A percentile compares a stretch with the other conserved stretches of the same genome.
Evolutionary conservation across 2,888 invertebrate genomes (phyloP).

Genomic region (Saturnia japonica): DNA sequence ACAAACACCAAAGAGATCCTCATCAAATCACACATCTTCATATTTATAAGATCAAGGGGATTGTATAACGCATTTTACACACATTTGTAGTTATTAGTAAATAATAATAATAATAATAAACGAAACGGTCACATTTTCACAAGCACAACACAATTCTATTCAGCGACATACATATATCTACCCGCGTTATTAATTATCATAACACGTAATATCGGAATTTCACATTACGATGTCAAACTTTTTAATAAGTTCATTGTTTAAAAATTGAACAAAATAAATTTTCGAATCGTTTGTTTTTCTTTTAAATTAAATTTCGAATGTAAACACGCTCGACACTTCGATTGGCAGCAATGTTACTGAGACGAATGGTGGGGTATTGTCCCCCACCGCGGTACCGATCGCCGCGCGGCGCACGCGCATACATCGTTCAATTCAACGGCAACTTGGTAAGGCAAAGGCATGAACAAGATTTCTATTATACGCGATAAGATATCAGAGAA

Average conservation of each 20-base stretch:
- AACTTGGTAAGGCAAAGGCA: slow-evolving; percentile 32
- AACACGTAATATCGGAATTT: slow-evolving; percentile 26
- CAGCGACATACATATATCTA: slow-evolving; percentile 52
- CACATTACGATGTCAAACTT: slow-evolving; percentile 24
- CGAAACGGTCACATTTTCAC: slow-evolving; percentile 77
- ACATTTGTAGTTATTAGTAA: slow-evolving; percentile 58
- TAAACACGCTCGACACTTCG: slow-evolving; percentile 53
- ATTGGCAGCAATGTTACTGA: slow-evolving; percentile 63
- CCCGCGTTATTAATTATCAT: slow-evolving; percentile 2
- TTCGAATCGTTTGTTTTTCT: slow-evolving; percentile 34
- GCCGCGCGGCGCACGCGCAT: slow-evolving; percentile 50
- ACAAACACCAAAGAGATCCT: slow-evolving; percentile 69
- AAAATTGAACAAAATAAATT: slow-evolving; percentile 31
- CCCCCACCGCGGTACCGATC: slow-evolving; percentile 45
- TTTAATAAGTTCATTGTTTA: slow-evolving; percentile 24
- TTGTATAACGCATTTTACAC: slow-evolving; percentile 38
- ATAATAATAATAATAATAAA: slow-evolving; percentile 37
- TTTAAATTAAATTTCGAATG: slow-evolving; percentile 44
- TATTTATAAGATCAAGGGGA: slow-evolving; percentile 46
- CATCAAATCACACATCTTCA: slow-evolving; percentile 71
- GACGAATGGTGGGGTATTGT: slow-evolving; percentile 48
- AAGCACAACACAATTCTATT: slow-evolving; percentile 28
- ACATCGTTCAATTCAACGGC: slow-evolving; percentile 44
- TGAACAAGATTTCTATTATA: slow-evolving; percentile 55
- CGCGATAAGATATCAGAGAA: slow-evolving; percentile 64